Evolutionary conservation across 2,113 vertebrate genomes (phyloP), one percentile per base, ranked within the genome.

Genomic region (Motacilla alba): DNA sequence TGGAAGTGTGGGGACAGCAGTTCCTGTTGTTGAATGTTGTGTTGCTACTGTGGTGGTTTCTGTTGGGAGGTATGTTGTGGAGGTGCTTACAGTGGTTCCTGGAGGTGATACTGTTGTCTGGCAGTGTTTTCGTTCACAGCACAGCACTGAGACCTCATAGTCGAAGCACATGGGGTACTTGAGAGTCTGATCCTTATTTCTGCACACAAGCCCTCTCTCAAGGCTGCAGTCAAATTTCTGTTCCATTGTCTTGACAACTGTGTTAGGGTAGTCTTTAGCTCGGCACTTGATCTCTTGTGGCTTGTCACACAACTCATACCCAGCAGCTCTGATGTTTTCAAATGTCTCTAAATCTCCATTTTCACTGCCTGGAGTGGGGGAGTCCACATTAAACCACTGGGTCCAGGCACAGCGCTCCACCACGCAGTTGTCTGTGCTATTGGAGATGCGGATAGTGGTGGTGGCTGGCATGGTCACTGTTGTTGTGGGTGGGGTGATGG

Each of bases 271-370:
- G 15, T 90, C 90, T 64, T 96, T 96, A 1, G 97, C 97, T 2
- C 94, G 92, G 35, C 98, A 98, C 26, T 91, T 62, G 2, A 98
- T 95, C 20, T 82, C 58, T 31, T n/a, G 2, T 0, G 97, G 98
- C 1, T 72, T 17, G 1, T 4, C 7, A 11, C 98, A 98, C 4
- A 97, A 13, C 2, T n/a, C 26, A 8, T 90, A 87, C 0, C 97
- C 97, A 0, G 94, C 64, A 0, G 88, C 91, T 37, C 88, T 72
- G 77, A 98, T 98, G 1, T 91, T 97, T 3, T 89, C 94, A 1
- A 88, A 95, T 0, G 96, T 97, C 64, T 98, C 98, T 8, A 63
- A 23, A 68, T 98, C 97, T 7, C 97, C 98, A 0, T 69, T 88
- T 1, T 22, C 7, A 0, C 43, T 70, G 0, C 83, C 96, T 0